Conservation (phyloP, 2,113 vertebrate species). For the Elachura formosa region DNA sequence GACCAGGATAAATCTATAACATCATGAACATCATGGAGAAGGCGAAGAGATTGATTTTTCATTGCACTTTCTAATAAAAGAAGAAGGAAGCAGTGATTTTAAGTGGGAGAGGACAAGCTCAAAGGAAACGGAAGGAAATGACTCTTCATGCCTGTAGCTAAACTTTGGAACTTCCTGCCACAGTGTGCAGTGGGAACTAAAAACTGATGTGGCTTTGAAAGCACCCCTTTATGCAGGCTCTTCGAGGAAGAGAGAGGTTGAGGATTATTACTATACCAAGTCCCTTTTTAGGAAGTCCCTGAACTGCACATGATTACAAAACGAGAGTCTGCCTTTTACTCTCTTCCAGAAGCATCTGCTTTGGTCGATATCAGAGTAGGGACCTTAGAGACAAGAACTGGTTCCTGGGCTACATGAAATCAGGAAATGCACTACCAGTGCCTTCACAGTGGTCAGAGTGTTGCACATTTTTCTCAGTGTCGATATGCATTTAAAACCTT, state of each 20-base stretch:
- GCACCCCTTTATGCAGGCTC: background rate
- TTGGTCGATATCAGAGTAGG: background rate
- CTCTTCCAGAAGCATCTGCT: background rate
- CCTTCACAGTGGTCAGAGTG: background rate
- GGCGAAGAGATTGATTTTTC: background rate
- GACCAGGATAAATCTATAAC: background rate
- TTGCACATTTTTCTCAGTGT: background rate
- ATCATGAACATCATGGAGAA: background rate
- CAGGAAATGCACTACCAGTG: background rate
- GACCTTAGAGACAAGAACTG: background rate
- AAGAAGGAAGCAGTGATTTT: background rate
- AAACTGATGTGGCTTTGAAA: slow-evolving; percentile 6
- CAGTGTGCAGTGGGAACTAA: background rate
- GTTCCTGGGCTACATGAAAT: background rate
- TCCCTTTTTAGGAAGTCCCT: background rate
- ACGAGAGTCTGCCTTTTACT: background rate
- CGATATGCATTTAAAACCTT: background rate
- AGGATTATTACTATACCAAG: background rate
- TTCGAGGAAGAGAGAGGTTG: background rate
- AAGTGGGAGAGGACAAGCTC: background rate
- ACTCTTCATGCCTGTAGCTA: background rate
- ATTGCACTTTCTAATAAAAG: background rate
- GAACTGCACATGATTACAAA: background rate
- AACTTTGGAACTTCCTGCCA: slow-evolving; percentile 43
- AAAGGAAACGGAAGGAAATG: slow-evolving; percentile 23